Conservation (phyloP, 2,113 vertebrate genomes). For the Protomyctophum bolini region DNA sequence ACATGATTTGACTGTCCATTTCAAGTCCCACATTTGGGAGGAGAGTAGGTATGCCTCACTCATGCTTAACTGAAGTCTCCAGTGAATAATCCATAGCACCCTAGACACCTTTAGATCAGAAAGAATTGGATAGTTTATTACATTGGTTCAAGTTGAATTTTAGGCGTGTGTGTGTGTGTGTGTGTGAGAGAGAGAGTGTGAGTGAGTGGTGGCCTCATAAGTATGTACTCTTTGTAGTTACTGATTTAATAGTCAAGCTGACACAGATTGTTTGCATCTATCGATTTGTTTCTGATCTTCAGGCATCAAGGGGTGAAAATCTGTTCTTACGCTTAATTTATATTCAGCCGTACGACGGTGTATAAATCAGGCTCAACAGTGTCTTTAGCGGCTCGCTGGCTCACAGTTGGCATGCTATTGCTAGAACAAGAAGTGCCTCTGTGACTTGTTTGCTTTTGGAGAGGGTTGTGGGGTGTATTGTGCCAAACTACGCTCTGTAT, state of each 20-base stretch:
- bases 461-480: constrained; percentile 35
- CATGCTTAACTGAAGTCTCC: neutral
- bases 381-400: constrained; percentile 1
- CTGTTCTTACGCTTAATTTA: neutral
- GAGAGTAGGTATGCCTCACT: constrained; percentile 12
- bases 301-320: neutral
- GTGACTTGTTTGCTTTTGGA: constrained; percentile 37
- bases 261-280: neutral
- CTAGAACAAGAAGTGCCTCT: constrained; percentile 47
- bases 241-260: neutral
- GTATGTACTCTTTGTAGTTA: neutral
- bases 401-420: constrained; percentile 21
- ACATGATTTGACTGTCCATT: constrained; percentile 59
- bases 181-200: no score
- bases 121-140: neutral
- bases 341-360: neutral
- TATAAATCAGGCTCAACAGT: neutral
- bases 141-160: neutral
- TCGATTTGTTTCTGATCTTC: constrained; percentile 3
- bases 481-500: constrained; percentile 57
- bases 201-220: no score
- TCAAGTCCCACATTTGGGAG: constrained; percentile 21
- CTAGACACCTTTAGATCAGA: neutral
- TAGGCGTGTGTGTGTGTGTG: neutral
- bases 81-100: neutral